These are phyloP conservation scores for Ibidorhyncha struthersii DNA, from an alignment of 2,113 vertebrate species.

Conservation along the genomic window DNA sequence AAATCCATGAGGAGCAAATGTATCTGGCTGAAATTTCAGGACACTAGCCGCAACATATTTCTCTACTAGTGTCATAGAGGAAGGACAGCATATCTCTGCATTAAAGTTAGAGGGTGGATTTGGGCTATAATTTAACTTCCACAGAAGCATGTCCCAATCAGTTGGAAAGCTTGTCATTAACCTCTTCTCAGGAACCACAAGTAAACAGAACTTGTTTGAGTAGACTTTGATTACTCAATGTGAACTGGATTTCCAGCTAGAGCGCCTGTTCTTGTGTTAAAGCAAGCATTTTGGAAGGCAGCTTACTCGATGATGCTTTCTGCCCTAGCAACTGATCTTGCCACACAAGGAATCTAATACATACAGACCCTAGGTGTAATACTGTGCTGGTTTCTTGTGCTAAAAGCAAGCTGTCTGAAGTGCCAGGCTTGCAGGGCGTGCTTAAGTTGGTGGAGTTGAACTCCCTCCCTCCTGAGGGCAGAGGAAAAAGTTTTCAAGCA, in stretches of 20 bases:
- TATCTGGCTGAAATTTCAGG: background rate
- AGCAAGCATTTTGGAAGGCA: background rate
- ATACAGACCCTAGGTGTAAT: background rate
- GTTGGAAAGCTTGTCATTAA: constrained; percentile 20
- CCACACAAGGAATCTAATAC: background rate
- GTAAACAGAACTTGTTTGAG: background rate
- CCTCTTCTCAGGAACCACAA: constrained; percentile 9
- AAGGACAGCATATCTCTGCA: background rate
- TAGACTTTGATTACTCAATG: background rate
- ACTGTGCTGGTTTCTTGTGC: background rate
- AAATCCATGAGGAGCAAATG: background rate
- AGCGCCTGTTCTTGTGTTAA: background rate
- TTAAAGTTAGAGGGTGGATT: background rate
- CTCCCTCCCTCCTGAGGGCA: background rate
- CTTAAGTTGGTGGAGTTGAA: background rate
- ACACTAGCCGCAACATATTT: constrained; percentile 24
- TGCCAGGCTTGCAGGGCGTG: background rate
- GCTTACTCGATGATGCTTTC: background rate
- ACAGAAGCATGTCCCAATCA: background rate
- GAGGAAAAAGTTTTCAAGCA: background rate
- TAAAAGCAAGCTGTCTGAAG: background rate
- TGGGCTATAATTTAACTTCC: constrained; percentile 19
- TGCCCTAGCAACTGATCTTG: background rate
- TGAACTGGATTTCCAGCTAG: background rate
- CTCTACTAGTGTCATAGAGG: constrained; percentile 31